Conservation (phyloP, 2,113 vertebrate genomes). For the Leuciscus idus region DNA sequence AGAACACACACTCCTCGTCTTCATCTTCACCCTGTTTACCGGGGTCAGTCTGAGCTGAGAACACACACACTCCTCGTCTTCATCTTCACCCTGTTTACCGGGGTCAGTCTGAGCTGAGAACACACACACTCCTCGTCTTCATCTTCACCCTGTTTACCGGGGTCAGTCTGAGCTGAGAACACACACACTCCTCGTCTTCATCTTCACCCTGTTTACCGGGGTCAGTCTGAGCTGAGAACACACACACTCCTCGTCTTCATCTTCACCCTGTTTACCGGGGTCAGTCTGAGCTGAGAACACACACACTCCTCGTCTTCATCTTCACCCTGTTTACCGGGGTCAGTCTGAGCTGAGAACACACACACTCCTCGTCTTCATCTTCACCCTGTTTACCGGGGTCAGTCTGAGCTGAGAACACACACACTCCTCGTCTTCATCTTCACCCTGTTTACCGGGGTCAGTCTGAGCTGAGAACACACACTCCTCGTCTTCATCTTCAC, state of each 20-base stretch:
- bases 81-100: background rate
- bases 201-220: constrained; percentile 7
- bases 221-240: too few relatives aligned
- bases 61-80: background rate
- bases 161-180: constrained; percentile 34
- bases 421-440: background rate
- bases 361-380: background rate
- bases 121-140: background rate
- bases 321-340: too few relatives aligned
- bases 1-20: too few relatives aligned
- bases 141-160: background rate
- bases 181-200: background rate
- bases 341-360: background rate
- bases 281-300: too few relatives aligned
- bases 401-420: constrained; percentile 12
- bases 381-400: background rate
- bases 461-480: too few relatives aligned
- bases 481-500: too few relatives aligned
- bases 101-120: too few relatives aligned
- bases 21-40: too few relatives aligned
- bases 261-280: too few relatives aligned
- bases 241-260: too few relatives aligned
- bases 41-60: too few relatives aligned
- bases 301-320: background rate
- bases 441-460: constrained; percentile 6